Evolutionary conservation across 2,888 invertebrate species (phyloP).

Genomic region (Drosophila pullipes): DNA sequence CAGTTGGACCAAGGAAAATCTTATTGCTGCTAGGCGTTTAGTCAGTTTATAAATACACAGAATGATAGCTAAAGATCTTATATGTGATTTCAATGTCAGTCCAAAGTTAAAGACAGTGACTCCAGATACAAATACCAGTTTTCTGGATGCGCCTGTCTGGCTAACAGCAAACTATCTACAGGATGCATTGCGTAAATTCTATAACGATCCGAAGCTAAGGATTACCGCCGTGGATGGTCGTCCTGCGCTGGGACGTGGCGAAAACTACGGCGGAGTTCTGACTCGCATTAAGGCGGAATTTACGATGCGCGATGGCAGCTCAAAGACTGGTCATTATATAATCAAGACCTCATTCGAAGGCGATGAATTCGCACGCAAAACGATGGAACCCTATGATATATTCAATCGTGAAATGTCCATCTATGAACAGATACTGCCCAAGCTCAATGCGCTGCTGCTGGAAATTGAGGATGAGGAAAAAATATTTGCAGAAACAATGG

Average conservation of each 20-base stretch:
- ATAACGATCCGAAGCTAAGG: conserved; percentile 69
- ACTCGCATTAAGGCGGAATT: conserved; percentile 76
- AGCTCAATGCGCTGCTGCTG: conserved; percentile 73
- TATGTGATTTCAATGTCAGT: conserved; percentile 59
- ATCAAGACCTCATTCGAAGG: conserved; percentile 82
- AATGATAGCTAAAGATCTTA: conserved; percentile 74
- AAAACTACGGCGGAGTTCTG: conserved; percentile 83
- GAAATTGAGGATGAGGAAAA: conserved; percentile 77
- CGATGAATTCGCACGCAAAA: conserved; percentile 74
- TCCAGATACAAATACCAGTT: conserved; percentile 3
- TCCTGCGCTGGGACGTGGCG: conserved; percentile 83
- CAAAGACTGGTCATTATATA: conserved; percentile 72
- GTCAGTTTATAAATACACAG: conserved; percentile 3
- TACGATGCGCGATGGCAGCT: conserved; percentile 37
- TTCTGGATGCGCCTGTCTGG: conserved; percentile 75
- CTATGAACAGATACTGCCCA: conserved; percentile 83
- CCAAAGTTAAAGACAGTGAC: conserved; percentile 36
- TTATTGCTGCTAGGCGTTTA: neutral
- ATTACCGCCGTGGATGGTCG: conserved; percentile 60
- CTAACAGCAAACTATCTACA: conserved; percentile 75
- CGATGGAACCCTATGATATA: conserved; percentile 83
- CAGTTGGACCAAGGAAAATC: neutral
- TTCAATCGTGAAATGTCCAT: conserved; percentile 84
- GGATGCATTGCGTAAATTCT: conserved; percentile 67
- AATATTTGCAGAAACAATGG: conserved; percentile 82